These are phyloP conservation scores for Solenopsis fugax DNA, from an alignment of 1,140 invertebrate species.

Conservation along the genomic window DNA sequence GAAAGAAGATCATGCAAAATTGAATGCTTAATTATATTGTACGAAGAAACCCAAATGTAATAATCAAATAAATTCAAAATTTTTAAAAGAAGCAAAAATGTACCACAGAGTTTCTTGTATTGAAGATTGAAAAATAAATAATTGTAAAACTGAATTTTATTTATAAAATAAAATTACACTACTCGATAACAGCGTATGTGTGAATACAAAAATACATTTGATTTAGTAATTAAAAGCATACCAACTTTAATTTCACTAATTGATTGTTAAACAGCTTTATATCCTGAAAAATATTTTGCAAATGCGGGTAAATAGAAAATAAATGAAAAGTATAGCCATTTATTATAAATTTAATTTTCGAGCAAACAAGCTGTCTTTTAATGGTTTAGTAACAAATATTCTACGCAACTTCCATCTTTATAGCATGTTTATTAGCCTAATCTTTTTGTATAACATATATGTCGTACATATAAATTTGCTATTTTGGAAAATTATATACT, in stretches of 20 bases:
- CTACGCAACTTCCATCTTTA: background rate
- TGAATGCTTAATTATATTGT: background rate
- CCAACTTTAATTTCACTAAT: conserved; percentile 1
- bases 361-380: background rate
- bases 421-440: background rate
- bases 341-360: background rate
- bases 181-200: background rate
- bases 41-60: background rate
- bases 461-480: background rate
- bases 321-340: background rate
- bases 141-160: too few relatives aligned
- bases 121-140: too few relatives aligned
- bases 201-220: background rate
- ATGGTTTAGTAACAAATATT: background rate
- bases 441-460: background rate
- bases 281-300: background rate
- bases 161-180: conserved; percentile 13
- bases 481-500: background rate
- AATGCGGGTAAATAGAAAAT: background rate
- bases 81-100: background rate
- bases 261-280: background rate
- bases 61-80: background rate
- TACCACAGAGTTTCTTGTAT: background rate
- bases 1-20: background rate
- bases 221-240: background rate